These are phyloP conservation scores for Myrmecophaga tridactyla DNA, from an alignment of 2,113 vertebrate species.

Conservation along the genomic window DNA sequence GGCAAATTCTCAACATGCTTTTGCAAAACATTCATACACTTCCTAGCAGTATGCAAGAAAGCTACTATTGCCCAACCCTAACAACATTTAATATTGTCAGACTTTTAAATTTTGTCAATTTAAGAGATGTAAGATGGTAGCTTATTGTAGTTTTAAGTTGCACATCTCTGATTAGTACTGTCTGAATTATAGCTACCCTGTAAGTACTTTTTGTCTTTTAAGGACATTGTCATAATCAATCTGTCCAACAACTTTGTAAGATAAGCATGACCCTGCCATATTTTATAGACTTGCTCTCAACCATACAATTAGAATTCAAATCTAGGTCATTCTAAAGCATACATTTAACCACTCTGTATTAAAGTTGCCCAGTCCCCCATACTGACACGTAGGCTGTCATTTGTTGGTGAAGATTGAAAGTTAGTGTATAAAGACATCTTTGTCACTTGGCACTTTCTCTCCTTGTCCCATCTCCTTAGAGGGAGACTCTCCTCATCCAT, in stretches of 20 bases:
- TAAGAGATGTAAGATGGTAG: background rate
- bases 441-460: background rate
- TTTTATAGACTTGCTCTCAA: background rate
- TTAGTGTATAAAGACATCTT: fast-evolving
- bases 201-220: background rate
- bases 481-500: no score
- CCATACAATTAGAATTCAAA: background rate
- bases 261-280: background rate
- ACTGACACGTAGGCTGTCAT: fast-evolving
- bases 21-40: background rate
- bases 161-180: background rate
- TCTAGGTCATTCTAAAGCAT: background rate
- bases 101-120: background rate
- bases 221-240: background rate
- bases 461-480: background rate
- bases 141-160: background rate
- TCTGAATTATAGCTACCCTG: background rate
- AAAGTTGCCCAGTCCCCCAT: background rate
- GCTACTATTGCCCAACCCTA: background rate
- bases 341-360: fast-evolving
- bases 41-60: background rate
- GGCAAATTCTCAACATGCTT: background rate
- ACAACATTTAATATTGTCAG: background rate
- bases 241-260: background rate
- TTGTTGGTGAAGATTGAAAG: fast-evolving